phyloP scores from a whole-genome alignment of 2,113 vertebrate genomes.

The Mola mola region DNA sequence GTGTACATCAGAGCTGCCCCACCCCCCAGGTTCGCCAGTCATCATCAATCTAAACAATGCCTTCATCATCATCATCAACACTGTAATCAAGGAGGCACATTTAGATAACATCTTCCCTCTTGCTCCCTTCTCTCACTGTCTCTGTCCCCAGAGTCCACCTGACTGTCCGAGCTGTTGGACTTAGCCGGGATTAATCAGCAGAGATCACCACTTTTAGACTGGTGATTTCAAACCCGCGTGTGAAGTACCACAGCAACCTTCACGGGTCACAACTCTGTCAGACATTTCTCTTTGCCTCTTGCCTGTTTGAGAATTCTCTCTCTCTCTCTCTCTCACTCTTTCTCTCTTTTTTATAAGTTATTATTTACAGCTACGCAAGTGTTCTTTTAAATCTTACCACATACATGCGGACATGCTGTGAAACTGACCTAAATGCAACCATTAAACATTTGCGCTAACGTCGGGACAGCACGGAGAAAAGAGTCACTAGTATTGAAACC shows the following conservation, averaged over 20 bases:
- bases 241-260: slow-evolving; percentile 45
- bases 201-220: slow-evolving; percentile 69
- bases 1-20: too few relatives aligned
- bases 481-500: too few relatives aligned
- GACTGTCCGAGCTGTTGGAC: slow-evolving; percentile 50
- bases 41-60: neutral
- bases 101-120: slow-evolving; percentile 3
- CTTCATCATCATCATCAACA: neutral
- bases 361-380: neutral
- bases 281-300: too few relatives aligned
- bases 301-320: too few relatives aligned
- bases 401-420: too few relatives aligned
- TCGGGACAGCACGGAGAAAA: too few relatives aligned
- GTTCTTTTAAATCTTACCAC: neutral
- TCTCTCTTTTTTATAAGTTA: neutral
- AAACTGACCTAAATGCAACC: too few relatives aligned
- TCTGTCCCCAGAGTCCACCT: slow-evolving; percentile 15
- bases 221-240: slow-evolving; percentile 52
- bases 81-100: slow-evolving; percentile 1
- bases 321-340: too few relatives aligned
- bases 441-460: too few relatives aligned
- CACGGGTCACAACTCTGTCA: slow-evolving; percentile 31
- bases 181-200: slow-evolving; percentile 71
- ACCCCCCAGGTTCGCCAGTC: too few relatives aligned
- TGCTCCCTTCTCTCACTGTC: neutral